Conservation (phyloP, 2,888 invertebrate species). For the Boloria euphrosyne region DNA sequence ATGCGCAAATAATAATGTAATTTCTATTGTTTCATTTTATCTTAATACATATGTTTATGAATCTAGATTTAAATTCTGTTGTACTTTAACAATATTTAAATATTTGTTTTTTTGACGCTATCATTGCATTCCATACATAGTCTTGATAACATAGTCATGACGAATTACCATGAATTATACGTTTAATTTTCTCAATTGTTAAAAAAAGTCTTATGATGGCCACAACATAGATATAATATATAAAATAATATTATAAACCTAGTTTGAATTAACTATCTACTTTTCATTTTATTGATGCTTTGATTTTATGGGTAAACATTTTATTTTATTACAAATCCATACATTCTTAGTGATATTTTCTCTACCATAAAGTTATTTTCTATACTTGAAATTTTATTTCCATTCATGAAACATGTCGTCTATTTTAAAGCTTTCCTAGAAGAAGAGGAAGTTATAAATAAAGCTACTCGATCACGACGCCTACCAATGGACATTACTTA, state of each 20-base stretch:
- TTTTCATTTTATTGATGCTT: too few species aligned
- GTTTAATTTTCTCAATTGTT: too few species aligned
- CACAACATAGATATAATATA: too few species aligned
- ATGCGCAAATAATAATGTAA: background rate
- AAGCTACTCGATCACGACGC: conserved; percentile 27
- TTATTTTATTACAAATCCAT: too few species aligned
- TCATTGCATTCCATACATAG: conserved; percentile 51
- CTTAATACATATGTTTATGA: background rate
- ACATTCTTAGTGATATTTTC: background rate
- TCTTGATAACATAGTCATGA: conserved; percentile 38
- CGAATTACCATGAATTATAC: background rate
- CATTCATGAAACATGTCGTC: conserved; percentile 1
- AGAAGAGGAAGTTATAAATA: conserved; percentile 32
- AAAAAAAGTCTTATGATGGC: too few species aligned
- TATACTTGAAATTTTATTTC: background rate
- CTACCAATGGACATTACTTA: conserved; percentile 27
- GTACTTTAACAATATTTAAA: conserved; percentile 38
- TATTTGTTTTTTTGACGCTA: conserved; percentile 46
- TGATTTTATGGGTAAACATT: too few species aligned
- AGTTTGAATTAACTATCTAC: too few species aligned
- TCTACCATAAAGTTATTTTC: conserved; percentile 3
- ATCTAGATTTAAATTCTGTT: conserved; percentile 26
- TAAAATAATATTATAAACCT: too few species aligned
- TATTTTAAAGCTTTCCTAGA: conserved; percentile 24
- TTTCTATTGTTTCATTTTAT: conserved; percentile 9